Evolutionary conservation across 1,140 invertebrate genomes (phyloP), one percentile per base, ranked within the genome.

Genomic region (Zaprionus lachaisei): DNA sequence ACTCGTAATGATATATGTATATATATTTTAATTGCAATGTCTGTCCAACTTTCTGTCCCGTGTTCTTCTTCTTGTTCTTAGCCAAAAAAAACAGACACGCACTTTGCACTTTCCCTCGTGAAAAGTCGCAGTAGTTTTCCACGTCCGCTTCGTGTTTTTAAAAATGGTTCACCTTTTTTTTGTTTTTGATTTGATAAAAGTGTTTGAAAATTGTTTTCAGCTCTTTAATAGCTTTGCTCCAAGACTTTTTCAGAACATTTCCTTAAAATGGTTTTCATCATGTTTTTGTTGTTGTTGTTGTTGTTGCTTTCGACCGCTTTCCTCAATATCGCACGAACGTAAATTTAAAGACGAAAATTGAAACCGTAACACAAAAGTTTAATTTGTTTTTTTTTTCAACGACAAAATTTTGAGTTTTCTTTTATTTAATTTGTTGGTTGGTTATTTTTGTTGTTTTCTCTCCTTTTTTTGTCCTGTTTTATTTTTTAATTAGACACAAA

Each of bases 321-420:
- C 56, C 49, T 41, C 63, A 51, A 51, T 12, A 51, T 47, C 60
- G 31, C 55, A 89, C 84, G 81, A 89, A 87, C 84, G 72, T 56
- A 89, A 89, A 84, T 79, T 72, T 72, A 71, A 86, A 77, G 74
- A 84, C 82, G 83, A 87, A 87, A 89, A 89, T 83, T 69, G 55
- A 79, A 89, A 82, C 72, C 77, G 70, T 60, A 86, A 86, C 77
- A 61, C 63, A 86, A 83, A 60, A 83, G 67, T 75, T 87, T 51
- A 77, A 80, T 79, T 85, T 85, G 20, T 28, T 72, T 85, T 41
- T n/a, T n/a, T 85, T 41, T 78, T 72, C 55, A 77, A 84, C 64
- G 79, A 80, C 81, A 84, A 80, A 74, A 65, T 38, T 72, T 72
- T 71, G 7, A 47, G 34, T 77, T 67, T 66, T 74, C 44, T 17